Conservation (phyloP, 2,113 vertebrate genomes). For the Spilogale gracilis region DNA sequence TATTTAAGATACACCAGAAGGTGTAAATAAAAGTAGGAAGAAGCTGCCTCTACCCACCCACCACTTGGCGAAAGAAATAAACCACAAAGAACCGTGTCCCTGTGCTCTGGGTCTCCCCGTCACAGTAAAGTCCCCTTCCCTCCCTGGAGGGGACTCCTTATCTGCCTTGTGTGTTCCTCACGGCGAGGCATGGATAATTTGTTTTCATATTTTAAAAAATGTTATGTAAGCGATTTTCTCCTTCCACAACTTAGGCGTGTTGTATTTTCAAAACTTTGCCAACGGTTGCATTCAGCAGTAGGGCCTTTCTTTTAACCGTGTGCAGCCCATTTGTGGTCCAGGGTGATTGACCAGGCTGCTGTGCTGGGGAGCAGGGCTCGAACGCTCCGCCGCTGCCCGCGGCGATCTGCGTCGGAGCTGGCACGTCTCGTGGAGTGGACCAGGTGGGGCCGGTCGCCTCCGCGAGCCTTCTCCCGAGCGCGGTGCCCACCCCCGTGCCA, state of each 20-base stretch:
- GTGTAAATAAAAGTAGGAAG: neutral
- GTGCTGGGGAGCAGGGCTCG: too few relatives aligned
- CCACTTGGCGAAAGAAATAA: neutral
- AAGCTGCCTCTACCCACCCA: neutral
- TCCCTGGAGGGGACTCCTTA: neutral
- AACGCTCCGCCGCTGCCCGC: fast-evolving
- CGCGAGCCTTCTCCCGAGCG: neutral
- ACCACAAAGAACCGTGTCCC: neutral
- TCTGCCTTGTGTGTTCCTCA: neutral
- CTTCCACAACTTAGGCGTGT: fast-evolving
- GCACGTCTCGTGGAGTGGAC: fast-evolving
- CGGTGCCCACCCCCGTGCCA: fast-evolving
- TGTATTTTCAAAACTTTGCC: too few relatives aligned
- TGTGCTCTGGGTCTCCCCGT: neutral
- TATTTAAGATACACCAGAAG: neutral
- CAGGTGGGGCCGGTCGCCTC: fast-evolving
- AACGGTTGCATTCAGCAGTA: fast-evolving
- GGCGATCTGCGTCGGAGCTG: neutral
- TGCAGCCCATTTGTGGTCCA: fast-evolving
- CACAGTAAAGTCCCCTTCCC: neutral
- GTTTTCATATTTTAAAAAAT: neutral
- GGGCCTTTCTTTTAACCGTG: fast-evolving
- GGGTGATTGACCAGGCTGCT: fast-evolving
- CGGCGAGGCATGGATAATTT: neutral
- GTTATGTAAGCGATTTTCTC: fast-evolving